Percentiles rank a stretch among this genome's conserved stretches.
These are phyloP conservation scores for Astur gentilis DNA, from an alignment of 2,113 vertebrate genomes.

Conservation along the genomic window DNA sequence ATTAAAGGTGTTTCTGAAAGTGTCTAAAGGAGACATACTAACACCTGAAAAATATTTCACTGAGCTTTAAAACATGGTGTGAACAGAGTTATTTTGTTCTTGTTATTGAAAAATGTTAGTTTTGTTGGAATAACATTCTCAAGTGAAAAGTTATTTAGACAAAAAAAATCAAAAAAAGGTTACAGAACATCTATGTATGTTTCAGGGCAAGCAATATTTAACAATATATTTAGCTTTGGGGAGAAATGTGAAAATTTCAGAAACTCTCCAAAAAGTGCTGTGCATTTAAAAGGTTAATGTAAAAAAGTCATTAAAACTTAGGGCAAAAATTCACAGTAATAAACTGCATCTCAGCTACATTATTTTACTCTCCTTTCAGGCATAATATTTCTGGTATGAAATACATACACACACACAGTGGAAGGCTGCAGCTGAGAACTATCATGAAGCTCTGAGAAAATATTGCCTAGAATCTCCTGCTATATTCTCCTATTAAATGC, in stretches of 20 bases:
- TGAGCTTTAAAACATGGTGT: not conserved
- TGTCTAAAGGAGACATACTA: not conserved
- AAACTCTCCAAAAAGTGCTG: not conserved
- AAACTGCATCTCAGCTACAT: not conserved
- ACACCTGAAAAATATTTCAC: not conserved
- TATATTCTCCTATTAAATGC: not conserved
- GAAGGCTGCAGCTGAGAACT: not conserved
- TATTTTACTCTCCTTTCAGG: not conserved
- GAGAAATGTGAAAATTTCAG: not conserved
- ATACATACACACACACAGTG: not conserved
- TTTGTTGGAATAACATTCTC: not conserved
- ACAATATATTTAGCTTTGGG: not conserved
- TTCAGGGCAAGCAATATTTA: not conserved
- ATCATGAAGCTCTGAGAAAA: not conserved
- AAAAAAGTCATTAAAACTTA: not conserved
- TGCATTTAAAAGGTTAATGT: not conserved
- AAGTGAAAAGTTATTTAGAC: not conserved
- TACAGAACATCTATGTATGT: not conserved
- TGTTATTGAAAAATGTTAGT: not conserved
- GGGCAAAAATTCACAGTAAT: not conserved
- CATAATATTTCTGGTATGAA: not conserved
- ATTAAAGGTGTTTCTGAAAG: not conserved
- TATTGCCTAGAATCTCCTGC: not conserved
- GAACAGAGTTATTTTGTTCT: not conserved
- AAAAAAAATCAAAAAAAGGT: not conserved